Conservation (phyloP, 1,140 invertebrate species). For the Drosophila nikananu region DNA sequence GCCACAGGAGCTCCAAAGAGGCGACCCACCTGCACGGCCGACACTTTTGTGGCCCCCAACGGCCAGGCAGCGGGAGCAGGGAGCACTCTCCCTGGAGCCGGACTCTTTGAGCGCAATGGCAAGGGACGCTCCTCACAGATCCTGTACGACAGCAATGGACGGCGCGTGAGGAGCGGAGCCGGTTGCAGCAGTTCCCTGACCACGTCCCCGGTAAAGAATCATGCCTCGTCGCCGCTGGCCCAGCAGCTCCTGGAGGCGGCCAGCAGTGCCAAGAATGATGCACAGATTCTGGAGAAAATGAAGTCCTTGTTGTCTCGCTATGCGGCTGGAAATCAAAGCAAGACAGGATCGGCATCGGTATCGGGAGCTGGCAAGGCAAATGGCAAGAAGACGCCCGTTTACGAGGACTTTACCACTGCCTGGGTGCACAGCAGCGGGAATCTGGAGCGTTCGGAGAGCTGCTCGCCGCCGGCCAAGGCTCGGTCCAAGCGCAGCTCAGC, state of each 20-base stretch:
- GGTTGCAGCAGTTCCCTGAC: conserved; percentile 79
- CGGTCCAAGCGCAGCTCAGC: conserved; percentile 81
- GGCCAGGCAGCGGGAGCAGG: not conserved
- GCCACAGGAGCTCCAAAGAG: conserved; percentile 80
- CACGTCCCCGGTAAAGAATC: conserved; percentile 87
- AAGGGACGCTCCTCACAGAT: conserved; percentile 88
- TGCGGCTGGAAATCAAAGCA: conserved; percentile 83
- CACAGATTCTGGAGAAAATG: conserved; percentile 89
- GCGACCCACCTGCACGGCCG: conserved; percentile 88
- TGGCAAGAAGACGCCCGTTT: conserved; percentile 87
- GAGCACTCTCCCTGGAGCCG: not conserved
- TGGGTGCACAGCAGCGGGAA: conserved; percentile 91
- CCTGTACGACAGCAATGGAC: conserved; percentile 87
- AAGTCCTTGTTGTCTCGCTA: conserved; percentile 90
- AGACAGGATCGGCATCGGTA: conserved; percentile 19
- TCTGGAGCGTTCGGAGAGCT: conserved; percentile 86
- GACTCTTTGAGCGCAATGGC: conserved; percentile 88
- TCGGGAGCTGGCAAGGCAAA: not conserved
- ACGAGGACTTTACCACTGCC: conserved; percentile 89
- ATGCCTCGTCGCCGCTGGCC: conserved; percentile 87
- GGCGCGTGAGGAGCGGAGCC: conserved; percentile 84
- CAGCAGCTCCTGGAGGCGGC: conserved; percentile 90
- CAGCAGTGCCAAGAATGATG: conserved; percentile 89
- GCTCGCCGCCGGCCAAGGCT: conserved; percentile 75
- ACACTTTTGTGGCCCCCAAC: conserved; percentile 88